phyloP scores from a whole-genome alignment of 2,797 vertebrate genomes.

The Myotis planiceps region DNA sequence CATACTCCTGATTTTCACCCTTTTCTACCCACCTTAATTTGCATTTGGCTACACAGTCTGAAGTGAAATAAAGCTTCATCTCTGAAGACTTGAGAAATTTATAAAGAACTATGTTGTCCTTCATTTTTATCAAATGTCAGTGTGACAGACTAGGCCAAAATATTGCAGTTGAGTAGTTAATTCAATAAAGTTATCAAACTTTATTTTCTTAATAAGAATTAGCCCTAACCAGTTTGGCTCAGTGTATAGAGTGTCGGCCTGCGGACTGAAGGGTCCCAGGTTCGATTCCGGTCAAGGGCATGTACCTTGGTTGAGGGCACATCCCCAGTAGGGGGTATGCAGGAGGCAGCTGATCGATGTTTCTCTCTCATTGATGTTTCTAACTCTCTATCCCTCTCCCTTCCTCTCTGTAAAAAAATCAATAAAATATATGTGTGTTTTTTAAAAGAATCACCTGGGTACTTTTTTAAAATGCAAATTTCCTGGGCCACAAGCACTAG shows the following conservation, averaged over 20 bases:
- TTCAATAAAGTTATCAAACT: not conserved
- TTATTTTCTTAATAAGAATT: not conserved
- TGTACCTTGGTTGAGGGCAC: too few relatives aligned
- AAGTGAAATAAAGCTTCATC: not conserved
- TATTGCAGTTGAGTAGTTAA: not conserved
- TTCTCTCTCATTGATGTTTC: too few relatives aligned
- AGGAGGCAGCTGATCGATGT: too few relatives aligned
- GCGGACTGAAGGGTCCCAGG: too few relatives aligned
- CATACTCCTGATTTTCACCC: slow-evolving; percentile 61
- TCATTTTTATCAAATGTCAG: not conserved
- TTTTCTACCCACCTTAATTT: slow-evolving; percentile 70
- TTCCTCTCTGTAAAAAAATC: too few relatives aligned
- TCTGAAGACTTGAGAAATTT: slow-evolving; percentile 29
- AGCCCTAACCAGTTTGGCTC: too few relatives aligned
- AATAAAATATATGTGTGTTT: too few relatives aligned
- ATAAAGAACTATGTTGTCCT: slow-evolving; percentile 29
- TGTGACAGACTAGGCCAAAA: not conserved
- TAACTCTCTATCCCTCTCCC: too few relatives aligned
- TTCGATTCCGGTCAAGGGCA: too few relatives aligned
- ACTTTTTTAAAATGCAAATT: not conserved
- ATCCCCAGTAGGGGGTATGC: too few relatives aligned
- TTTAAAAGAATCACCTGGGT: not conserved
- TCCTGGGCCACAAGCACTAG: not conserved
- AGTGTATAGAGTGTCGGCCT: too few relatives aligned
- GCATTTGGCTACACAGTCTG: slow-evolving; percentile 58